A percentile compares a stretch with the other conserved stretches of the same genome.
Evolutionary conservation across 2,888 invertebrate species (phyloP).

Genomic region (Synanthedon andrenaeformis): DNA sequence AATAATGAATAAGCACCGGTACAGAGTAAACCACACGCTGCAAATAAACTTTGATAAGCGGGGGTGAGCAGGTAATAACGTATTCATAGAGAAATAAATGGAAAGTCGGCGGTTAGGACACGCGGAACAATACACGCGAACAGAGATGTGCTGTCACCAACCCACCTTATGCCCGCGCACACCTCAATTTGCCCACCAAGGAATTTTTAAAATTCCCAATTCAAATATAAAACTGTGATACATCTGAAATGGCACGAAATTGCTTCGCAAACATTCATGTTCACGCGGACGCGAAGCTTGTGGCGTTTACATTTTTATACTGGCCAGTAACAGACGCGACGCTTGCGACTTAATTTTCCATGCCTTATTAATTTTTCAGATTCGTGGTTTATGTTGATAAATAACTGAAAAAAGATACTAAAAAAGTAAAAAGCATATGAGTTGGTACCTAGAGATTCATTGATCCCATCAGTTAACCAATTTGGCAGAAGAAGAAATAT

Average conservation of each 20-base stretch:
- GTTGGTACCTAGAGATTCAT: too few relatives aligned
- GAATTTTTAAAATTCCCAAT: slow-evolving; percentile 51
- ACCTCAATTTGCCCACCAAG: slow-evolving; percentile 50
- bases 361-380: slow-evolving; percentile 10
- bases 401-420: too few relatives aligned
- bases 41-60: slow-evolving; percentile 72
- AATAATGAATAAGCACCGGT: slow-evolving; percentile 70
- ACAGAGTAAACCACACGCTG: slow-evolving; percentile 70
- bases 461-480: too few relatives aligned
- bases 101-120: slow-evolving; percentile 68
- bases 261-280: slow-evolving; percentile 63
- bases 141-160: slow-evolving; percentile 58
- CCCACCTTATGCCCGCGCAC: slow-evolving; percentile 24
- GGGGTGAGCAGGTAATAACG: slow-evolving; percentile 70
- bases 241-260: slow-evolving; percentile 57
- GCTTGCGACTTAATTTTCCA: slow-evolving; percentile 45
- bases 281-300: slow-evolving; percentile 32
- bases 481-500: too few relatives aligned
- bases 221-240: slow-evolving; percentile 46
- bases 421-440: too few relatives aligned
- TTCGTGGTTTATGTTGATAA: neutral
- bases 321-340: neutral
- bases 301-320: neutral
- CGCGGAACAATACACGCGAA: slow-evolving; percentile 54
- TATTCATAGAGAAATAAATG: slow-evolving; percentile 72